phyloP scores from a whole-genome alignment of 2,888 invertebrate species.

The Tholera decimalis region DNA sequence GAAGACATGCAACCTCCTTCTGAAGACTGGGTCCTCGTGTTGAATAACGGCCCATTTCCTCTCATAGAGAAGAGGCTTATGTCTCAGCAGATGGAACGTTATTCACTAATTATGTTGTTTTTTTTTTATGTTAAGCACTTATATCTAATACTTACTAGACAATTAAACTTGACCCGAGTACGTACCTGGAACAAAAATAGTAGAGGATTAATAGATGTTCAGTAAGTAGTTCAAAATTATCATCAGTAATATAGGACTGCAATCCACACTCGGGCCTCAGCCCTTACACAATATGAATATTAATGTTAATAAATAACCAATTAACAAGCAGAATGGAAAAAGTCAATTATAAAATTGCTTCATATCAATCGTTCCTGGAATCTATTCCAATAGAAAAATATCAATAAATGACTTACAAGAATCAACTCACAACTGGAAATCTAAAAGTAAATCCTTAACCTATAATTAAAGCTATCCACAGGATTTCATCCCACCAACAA shows the following conservation, averaged over 20 bases:
- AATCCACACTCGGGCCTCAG: too few relatives aligned
- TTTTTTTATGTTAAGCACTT: too few relatives aligned
- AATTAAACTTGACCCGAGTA: background rate
- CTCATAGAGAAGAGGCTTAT: too few relatives aligned
- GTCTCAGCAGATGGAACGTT: too few relatives aligned
- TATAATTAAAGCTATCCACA: conserved; percentile 19
- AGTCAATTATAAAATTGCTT: conserved; percentile 3
- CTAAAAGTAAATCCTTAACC: conserved; percentile 44
- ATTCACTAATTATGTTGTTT: too few relatives aligned
- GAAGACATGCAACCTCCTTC: too few relatives aligned
- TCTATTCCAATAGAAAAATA: background rate
- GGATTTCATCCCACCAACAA: conserved; percentile 30
- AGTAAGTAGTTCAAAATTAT: too few relatives aligned
- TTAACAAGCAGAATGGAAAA: background rate
- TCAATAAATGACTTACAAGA: conserved; percentile 15
- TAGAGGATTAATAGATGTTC: background rate
- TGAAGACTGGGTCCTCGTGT: too few relatives aligned
- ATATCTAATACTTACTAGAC: conserved; percentile 30
- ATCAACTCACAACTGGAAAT: conserved; percentile 35
- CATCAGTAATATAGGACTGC: too few relatives aligned
- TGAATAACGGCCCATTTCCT: too few relatives aligned
- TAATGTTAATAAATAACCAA: too few relatives aligned
- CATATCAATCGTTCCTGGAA: background rate
- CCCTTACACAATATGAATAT: too few relatives aligned
- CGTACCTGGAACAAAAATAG: conserved; percentile 48